Conservation (phyloP, 2,888 invertebrate species). For the Bellardia bayeri region DNA sequence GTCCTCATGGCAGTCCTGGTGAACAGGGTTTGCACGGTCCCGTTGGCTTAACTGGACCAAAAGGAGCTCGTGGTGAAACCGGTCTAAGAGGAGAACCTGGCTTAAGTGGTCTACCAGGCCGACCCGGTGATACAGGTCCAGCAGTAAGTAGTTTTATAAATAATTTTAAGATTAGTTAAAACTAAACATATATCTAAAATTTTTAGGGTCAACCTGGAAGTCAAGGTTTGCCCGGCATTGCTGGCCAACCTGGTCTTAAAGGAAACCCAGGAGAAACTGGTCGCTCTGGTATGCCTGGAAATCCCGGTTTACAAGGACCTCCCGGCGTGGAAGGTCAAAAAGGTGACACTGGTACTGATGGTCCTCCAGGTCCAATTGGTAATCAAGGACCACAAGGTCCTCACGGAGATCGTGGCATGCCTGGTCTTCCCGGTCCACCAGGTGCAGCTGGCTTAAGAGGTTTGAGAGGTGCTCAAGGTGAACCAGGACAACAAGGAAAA, state of each 20-base stretch:
- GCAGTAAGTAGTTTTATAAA: slow-evolving; percentile 85
- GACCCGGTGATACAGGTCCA: slow-evolving; percentile 90
- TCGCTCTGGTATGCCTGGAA: slow-evolving; percentile 88
- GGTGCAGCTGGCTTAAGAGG: slow-evolving; percentile 78
- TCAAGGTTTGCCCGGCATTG: slow-evolving; percentile 88
- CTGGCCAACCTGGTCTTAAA: slow-evolving; percentile 89
- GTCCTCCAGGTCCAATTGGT: slow-evolving; percentile 87
- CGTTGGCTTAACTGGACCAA: slow-evolving; percentile 88
- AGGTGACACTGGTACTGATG: slow-evolving; percentile 89
- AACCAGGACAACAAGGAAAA: slow-evolving; percentile 90
- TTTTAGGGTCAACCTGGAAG: slow-evolving; percentile 89
- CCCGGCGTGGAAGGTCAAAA: slow-evolving; percentile 90
- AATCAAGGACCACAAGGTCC: slow-evolving; percentile 86
- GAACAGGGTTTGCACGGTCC: slow-evolving; percentile 85
- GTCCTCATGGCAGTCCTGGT: slow-evolving; percentile 86
- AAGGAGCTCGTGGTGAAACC: slow-evolving; percentile 90
- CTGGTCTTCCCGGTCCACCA: slow-evolving; percentile 79
- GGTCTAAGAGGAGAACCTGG: slow-evolving; percentile 91
- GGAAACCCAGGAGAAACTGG: slow-evolving; percentile 90
- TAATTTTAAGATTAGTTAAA: neutral
- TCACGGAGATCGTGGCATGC: slow-evolving; percentile 80
- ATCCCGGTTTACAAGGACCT: slow-evolving; percentile 89
- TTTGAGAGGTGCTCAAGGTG: slow-evolving; percentile 86
- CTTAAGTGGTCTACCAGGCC: slow-evolving; percentile 90
- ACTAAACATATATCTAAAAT: neutral